phyloP scores from a whole-genome alignment of 2,113 vertebrate genomes.

The Charadrius vociferus region DNA sequence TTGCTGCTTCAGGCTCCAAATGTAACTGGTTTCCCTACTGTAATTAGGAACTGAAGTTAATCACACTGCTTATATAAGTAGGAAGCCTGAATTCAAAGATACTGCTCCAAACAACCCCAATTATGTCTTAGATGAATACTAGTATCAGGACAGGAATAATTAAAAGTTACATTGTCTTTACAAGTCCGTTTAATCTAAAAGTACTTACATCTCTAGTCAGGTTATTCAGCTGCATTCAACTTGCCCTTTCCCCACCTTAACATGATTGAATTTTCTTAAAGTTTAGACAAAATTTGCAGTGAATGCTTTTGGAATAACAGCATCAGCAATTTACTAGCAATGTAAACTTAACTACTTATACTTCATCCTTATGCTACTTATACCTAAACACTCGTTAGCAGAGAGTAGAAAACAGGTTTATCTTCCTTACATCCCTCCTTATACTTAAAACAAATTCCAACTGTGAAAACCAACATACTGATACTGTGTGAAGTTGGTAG shows the following conservation, averaged over 20 bases:
- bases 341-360: background rate
- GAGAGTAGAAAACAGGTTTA: background rate
- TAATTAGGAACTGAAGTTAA: background rate
- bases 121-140: background rate
- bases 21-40: background rate
- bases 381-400: background rate
- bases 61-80: background rate
- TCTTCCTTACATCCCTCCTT: background rate
- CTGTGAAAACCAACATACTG: conserved; percentile 16
- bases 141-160: background rate
- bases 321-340: background rate
- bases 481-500: background rate
- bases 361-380: background rate
- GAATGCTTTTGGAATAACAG: background rate
- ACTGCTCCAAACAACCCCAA: background rate
- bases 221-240: background rate
- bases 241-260: background rate
- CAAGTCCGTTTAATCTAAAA: background rate
- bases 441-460: background rate
- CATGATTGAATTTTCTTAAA: background rate
- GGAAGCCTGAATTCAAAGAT: background rate
- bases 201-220: background rate
- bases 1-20: background rate
- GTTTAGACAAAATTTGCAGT: background rate
- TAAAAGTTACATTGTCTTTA: background rate